Percentiles rank a stretch among this genome's conserved stretches.
Conservation (phyloP, 2,113 vertebrate species). For the Cisticola juncidis region DNA sequence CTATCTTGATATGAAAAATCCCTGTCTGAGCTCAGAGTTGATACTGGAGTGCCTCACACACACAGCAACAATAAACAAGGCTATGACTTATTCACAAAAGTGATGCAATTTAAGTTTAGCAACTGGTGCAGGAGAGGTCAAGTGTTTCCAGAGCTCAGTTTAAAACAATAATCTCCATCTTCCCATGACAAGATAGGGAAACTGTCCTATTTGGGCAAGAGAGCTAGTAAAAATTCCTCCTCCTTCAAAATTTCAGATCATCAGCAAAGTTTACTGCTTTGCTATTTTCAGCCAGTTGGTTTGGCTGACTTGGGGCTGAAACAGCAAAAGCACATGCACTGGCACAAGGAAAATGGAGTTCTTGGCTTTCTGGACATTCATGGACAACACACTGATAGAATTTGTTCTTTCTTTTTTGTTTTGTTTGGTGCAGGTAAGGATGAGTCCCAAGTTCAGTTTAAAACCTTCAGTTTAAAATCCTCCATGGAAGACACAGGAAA, state of each 20-base stretch:
- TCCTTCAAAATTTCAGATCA: not conserved
- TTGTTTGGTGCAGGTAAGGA: fast-evolving
- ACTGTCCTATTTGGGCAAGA: not conserved
- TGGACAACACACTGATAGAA: not conserved
- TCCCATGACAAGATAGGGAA: fast-evolving
- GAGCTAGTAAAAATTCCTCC: not conserved
- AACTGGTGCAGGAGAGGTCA: not conserved
- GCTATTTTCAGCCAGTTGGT: not conserved
- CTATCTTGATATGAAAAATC: not conserved
- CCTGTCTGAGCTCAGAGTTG: not conserved
- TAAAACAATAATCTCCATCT: not conserved
- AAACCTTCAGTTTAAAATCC: not conserved
- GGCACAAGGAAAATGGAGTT: not conserved
- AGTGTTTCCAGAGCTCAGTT: not conserved
- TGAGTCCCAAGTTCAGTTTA: not conserved
- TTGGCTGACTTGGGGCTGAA: not conserved
- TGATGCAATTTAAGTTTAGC: not conserved
- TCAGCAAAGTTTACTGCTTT: not conserved
- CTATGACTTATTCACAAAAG: not conserved
- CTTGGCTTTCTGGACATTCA: not conserved
- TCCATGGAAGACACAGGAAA: not conserved
- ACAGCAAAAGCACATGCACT: not conserved
- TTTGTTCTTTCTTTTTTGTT: not conserved
- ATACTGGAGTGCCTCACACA: not conserved
- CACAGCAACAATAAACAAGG: not conserved